A percentile compares a stretch with the other conserved stretches of the same genome.
Evolutionary conservation across 2,888 invertebrate species (phyloP).

Genomic region (Lasioglossum figueresi): DNA sequence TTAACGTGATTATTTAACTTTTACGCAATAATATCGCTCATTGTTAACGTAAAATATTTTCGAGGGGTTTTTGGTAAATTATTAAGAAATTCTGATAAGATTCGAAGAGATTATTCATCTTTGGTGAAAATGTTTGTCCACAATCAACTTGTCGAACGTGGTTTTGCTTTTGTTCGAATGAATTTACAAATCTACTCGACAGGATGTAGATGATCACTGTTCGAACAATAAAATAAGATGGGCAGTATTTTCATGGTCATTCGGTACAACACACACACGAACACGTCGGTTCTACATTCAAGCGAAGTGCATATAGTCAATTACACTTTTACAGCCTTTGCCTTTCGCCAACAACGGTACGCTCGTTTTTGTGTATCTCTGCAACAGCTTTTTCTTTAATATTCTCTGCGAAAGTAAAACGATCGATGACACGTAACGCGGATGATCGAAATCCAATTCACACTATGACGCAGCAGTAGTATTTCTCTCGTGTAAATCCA

Average conservation of each 20-base stretch:
- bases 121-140: no score
- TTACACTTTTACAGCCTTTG: conserved; percentile 41
- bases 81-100: no score
- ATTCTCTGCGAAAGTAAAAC: background rate
- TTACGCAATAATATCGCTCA: background rate
- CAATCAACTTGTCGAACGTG: no score
- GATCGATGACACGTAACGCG: background rate
- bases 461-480: background rate
- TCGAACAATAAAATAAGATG: background rate
- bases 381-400: conserved; percentile 1
- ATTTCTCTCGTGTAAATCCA: background rate
- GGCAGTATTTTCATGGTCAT: conserved; percentile 1
- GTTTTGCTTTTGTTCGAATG: background rate
- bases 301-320: conserved; percentile 43
- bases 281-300: conserved; percentile 21
- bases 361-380: conserved; percentile 13
- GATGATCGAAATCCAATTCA: background rate
- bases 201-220: background rate
- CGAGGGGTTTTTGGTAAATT: no score
- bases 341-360: conserved; percentile 27
- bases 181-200: background rate
- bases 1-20: background rate
- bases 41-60: no score
- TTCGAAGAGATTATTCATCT: no score
- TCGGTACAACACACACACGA: conserved; percentile 19